Percentiles rank a stretch among this genome's conserved stretches.
Conservation (phyloP, 2,797 vertebrate species). For the Enteromius treurensis region DNA sequence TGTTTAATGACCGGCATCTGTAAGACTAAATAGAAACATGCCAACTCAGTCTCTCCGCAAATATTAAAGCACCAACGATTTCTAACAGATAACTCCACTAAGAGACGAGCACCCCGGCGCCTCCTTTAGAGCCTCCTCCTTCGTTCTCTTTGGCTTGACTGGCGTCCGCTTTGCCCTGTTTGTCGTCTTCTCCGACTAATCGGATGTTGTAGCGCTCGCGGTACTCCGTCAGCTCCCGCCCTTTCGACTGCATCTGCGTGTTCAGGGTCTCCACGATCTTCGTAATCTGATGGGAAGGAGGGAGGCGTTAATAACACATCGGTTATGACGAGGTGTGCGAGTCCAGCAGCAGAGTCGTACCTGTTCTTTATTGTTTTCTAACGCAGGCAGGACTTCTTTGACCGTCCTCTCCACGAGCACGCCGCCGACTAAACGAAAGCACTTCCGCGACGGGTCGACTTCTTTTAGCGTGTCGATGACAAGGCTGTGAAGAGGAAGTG, state of each 20-base stretch:
- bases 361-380: constrained; percentile 92
- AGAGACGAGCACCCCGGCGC: constrained; percentile 88
- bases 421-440: constrained; percentile 91
- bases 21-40: constrained; percentile 15
- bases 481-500: constrained; percentile 68
- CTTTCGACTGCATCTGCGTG: constrained; percentile 89
- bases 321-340: not conserved
- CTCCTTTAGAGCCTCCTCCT: constrained; percentile 80
- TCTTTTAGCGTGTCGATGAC: constrained; percentile 93
- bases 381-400: constrained; percentile 90
- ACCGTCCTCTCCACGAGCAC: constrained; percentile 93
- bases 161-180: constrained; percentile 70
- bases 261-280: constrained; percentile 85
- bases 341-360: constrained; percentile 63
- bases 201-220: constrained; percentile 94
- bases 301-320: not conserved
- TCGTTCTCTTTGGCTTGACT: constrained; percentile 75
- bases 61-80: constrained; percentile 7
- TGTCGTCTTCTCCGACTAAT: constrained; percentile 86
- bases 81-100: constrained; percentile 64
- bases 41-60: constrained; percentile 24
- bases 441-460: constrained; percentile 88
- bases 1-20: constrained; percentile 1
- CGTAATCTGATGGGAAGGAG: constrained; percentile 77
- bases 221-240: constrained; percentile 92